Conservation (phyloP, 2,797 vertebrate species). For the Tapera naevia region DNA sequence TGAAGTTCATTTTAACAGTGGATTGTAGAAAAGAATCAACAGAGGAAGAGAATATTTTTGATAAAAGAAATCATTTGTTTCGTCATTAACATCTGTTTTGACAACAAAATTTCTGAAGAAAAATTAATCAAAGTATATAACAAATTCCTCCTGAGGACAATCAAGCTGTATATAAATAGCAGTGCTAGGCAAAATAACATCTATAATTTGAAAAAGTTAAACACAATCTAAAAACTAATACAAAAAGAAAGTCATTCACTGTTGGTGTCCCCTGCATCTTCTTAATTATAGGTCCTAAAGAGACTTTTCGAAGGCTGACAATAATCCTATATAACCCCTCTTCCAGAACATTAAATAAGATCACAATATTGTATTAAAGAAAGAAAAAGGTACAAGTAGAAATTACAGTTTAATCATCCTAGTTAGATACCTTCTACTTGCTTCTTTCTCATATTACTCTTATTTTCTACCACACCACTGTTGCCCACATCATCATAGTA, state of each 20-base stretch:
- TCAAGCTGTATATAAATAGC: background rate
- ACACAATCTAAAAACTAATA: background rate
- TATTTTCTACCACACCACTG: background rate
- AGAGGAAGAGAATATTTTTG: background rate
- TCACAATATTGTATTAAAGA: conserved; percentile 35
- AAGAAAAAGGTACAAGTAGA: conserved; percentile 9
- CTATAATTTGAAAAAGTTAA: background rate
- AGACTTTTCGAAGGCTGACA: conserved; percentile 20
- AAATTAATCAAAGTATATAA: background rate
- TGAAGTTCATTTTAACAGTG: background rate
- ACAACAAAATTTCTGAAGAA: background rate
- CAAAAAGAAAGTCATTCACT: background rate
- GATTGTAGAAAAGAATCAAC: background rate
- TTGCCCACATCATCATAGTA: background rate
- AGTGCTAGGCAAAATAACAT: background rate
- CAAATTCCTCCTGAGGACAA: background rate
- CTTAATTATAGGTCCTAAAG: conserved; percentile 13
- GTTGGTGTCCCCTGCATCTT: background rate
- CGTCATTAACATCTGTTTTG: background rate
- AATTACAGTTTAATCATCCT: conserved; percentile 50
- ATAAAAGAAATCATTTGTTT: background rate
- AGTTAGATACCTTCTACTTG: conserved; percentile 2
- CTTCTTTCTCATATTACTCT: conserved; percentile 1
- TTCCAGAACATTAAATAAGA: conserved; percentile 22
- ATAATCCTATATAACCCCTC: conserved; percentile 11